These are phyloP conservation scores for Pogoniulus pusillus DNA, from an alignment of 2,797 vertebrate genomes.

Conservation along the genomic window DNA sequence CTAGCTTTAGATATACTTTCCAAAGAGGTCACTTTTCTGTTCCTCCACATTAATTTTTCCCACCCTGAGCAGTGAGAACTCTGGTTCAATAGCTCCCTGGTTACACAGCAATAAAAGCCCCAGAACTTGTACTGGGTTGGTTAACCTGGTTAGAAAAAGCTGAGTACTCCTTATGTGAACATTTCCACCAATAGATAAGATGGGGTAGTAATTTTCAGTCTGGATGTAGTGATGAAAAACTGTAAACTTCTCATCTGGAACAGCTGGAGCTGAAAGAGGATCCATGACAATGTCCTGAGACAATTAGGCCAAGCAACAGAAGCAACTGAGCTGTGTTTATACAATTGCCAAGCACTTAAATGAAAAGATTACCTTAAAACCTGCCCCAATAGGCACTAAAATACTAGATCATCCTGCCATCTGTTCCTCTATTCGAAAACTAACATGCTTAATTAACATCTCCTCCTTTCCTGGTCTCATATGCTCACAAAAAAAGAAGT, in stretches of 20 bases:
- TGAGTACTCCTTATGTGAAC: background rate
- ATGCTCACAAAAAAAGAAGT: background rate
- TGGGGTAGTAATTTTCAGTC: background rate
- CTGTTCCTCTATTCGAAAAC: constrained; percentile 25
- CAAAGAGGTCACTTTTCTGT: background rate
- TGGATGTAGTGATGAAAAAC: background rate
- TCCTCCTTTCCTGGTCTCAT: background rate
- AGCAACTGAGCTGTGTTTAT: background rate
- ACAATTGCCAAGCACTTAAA: constrained; percentile 22
- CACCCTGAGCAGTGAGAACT: accelerated
- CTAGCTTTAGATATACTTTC: background rate
- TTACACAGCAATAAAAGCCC: background rate
- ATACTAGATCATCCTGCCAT: background rate
- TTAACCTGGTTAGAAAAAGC: background rate
- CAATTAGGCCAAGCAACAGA: background rate
- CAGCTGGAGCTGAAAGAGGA: constrained; percentile 4
- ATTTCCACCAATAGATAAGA: background rate
- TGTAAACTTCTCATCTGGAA: constrained; percentile 12
- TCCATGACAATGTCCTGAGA: background rate
- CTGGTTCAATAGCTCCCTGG: background rate
- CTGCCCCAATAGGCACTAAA: background rate
- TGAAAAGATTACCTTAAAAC: constrained; percentile 3
- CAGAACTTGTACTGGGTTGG: background rate
- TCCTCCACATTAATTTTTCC: background rate
- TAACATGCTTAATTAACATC: background rate